Evolutionary conservation across 1,140 invertebrate species (phyloP).

Genomic region (Trissolcus basalis): DNA sequence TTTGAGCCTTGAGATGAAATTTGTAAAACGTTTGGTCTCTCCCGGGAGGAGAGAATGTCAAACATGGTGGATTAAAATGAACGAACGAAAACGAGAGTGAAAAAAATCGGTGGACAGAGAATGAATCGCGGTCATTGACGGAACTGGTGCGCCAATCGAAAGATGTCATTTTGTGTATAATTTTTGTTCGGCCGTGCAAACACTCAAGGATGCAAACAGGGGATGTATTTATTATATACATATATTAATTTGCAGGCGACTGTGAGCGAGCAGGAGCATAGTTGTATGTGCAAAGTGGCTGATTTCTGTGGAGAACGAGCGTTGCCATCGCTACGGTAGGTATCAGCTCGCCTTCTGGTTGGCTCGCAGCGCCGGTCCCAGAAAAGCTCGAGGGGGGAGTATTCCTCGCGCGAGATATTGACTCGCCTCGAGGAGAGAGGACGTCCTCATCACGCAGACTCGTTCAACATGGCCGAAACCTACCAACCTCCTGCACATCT

Average conservation of each 20-base stretch:
- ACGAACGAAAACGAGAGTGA: too few relatives aligned
- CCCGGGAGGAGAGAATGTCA: too few relatives aligned
- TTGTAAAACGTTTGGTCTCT: too few relatives aligned
- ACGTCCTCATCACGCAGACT: constrained; percentile 66
- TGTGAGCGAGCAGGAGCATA: constrained; percentile 26
- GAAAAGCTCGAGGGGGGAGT: constrained; percentile 34
- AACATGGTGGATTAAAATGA: too few relatives aligned
- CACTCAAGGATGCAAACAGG: constrained; percentile 20
- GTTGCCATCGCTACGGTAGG: constrained; percentile 62
- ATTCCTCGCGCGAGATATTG: constrained; percentile 59
- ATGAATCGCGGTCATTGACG: neutral
- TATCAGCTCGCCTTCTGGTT: constrained; percentile 60
- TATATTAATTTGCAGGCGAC: constrained; percentile 54
- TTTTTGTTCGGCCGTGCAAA: constrained; percentile 21
- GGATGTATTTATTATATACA: constrained; percentile 51
- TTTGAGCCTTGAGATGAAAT: too few relatives aligned
- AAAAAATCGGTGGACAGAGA: too few relatives aligned
- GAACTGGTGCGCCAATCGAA: neutral
- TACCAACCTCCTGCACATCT: constrained; percentile 41
- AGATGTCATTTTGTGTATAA: constrained; percentile 15
- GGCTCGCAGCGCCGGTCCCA: constrained; percentile 48
- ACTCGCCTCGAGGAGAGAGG: constrained; percentile 61
- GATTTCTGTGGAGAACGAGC: constrained; percentile 59
- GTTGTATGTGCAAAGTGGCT: constrained; percentile 50
- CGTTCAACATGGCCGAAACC: constrained; percentile 68